These are phyloP conservation scores for Geotrupes spiniger DNA, from an alignment of 2,888 invertebrate genomes.

Conservation along the genomic window DNA sequence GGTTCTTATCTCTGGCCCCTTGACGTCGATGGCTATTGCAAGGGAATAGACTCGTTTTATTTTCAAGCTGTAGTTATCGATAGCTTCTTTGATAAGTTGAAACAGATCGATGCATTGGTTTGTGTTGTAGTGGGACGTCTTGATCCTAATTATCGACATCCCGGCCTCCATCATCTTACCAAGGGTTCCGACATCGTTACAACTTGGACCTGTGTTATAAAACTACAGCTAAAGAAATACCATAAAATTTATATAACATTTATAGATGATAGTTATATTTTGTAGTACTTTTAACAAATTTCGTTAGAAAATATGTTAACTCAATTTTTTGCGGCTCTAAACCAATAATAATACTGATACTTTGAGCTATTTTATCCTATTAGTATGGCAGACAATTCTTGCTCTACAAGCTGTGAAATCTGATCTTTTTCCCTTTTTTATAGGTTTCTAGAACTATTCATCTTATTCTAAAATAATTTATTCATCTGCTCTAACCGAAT, in stretches of 20 bases:
- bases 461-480: too few species aligned
- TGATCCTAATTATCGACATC: conserved; percentile 55
- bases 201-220: conserved; percentile 25
- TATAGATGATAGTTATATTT: too few species aligned
- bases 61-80: conserved; percentile 59
- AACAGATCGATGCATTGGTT: conserved; percentile 52
- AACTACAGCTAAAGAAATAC: background rate
- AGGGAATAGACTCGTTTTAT: conserved; percentile 65
- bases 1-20: conserved; percentile 87
- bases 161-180: conserved; percentile 55
- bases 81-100: conserved; percentile 50
- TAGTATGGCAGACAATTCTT: too few species aligned
- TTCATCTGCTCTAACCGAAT: conserved; percentile 49
- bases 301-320: too few species aligned
- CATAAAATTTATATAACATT: too few species aligned
- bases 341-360: too few species aligned
- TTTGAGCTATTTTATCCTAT: too few species aligned
- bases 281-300: too few species aligned
- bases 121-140: conserved; percentile 48
- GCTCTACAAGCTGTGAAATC: too few species aligned
- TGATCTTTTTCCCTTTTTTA: too few species aligned
- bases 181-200: conserved; percentile 40
- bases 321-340: too few species aligned
- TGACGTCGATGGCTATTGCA: conserved; percentile 81
- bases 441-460: too few species aligned